Evolutionary conservation across 2,888 invertebrate genomes (phyloP).

Genomic region (Parnassius glacialis): DNA sequence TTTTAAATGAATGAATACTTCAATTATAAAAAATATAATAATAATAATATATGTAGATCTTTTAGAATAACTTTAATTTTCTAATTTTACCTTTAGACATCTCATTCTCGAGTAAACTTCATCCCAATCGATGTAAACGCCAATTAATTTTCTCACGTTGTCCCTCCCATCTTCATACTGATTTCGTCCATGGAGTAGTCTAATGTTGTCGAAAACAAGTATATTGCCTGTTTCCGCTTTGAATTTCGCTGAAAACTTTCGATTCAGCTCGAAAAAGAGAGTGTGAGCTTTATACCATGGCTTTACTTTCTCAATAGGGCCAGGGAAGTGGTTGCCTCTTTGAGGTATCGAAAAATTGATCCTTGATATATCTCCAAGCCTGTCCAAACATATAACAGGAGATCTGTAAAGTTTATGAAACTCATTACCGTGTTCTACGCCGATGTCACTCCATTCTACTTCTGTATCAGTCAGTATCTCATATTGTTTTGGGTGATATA

Average conservation of each 20-base stretch:
- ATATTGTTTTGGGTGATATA: slow-evolving; percentile 78
- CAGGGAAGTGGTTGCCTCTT: slow-evolving; percentile 84
- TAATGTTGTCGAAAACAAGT: slow-evolving; percentile 86
- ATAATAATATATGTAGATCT: neutral
- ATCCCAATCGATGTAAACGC: slow-evolving; percentile 90
- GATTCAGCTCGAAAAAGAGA: slow-evolving; percentile 82
- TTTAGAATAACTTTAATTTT: slow-evolving; percentile 36
- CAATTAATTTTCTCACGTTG: slow-evolving; percentile 84
- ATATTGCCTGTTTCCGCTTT: slow-evolving; percentile 86
- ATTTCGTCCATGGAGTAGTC: slow-evolving; percentile 86
- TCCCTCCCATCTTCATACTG: slow-evolving; percentile 81
- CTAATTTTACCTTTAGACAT: slow-evolving; percentile 61
- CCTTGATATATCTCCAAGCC: slow-evolving; percentile 78
- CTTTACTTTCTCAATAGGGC: slow-evolving; percentile 80
- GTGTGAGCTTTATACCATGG: slow-evolving; percentile 86
- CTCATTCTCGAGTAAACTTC: slow-evolving; percentile 85
- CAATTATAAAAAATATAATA: too few species aligned
- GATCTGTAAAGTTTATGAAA: slow-evolving; percentile 83
- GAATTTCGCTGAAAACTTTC: slow-evolving; percentile 82
- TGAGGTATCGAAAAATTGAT: slow-evolving; percentile 89
- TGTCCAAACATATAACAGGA: slow-evolving; percentile 83
- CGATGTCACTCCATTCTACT: slow-evolving; percentile 88
- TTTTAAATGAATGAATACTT: too few species aligned
- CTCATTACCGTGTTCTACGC: slow-evolving; percentile 81
- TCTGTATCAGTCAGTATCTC: slow-evolving; percentile 78